Conservation (phyloP, 1,140 invertebrate genomes). For the Halesus radiatus region DNA sequence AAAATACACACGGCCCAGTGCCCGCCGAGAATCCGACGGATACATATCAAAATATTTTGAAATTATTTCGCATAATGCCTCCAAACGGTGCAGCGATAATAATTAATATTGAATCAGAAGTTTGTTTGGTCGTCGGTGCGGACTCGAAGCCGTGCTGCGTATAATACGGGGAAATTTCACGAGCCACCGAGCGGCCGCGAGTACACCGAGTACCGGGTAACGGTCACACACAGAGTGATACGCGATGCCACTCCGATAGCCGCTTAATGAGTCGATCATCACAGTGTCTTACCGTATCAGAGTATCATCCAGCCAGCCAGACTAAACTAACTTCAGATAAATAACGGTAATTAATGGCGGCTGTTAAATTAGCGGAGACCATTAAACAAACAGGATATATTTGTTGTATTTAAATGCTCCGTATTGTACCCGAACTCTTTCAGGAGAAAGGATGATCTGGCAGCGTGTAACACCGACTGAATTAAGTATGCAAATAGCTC, state of each 20-base stretch:
- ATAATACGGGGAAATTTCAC: slow-evolving; percentile 49
- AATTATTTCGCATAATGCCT: slow-evolving; percentile 52
- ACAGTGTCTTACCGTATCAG: slow-evolving; percentile 11
- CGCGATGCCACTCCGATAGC: slow-evolving; percentile 19
- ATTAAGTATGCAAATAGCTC: slow-evolving; percentile 56
- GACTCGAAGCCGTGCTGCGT: slow-evolving; percentile 8
- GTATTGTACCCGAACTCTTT: slow-evolving; percentile 19
- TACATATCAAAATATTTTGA: slow-evolving; percentile 53
- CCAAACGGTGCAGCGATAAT: slow-evolving; percentile 34
- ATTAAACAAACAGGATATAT: slow-evolving; percentile 22
- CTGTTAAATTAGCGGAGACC: slow-evolving; percentile 20
- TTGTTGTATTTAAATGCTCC: slow-evolving; percentile 18
- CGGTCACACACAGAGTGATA: slow-evolving; percentile 4
- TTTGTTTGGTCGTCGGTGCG: not conserved
- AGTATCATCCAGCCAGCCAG: not conserved
- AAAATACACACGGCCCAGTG: slow-evolving; percentile 45
- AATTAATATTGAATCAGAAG: slow-evolving; percentile 48
- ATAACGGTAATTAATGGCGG: slow-evolving; percentile 14
- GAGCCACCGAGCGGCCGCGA: slow-evolving; percentile 37
- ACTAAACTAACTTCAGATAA: not conserved
- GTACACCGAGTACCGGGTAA: not conserved
- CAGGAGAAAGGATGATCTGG: slow-evolving; percentile 29
- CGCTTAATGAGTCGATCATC: slow-evolving; percentile 5
- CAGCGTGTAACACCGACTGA: slow-evolving; percentile 36
- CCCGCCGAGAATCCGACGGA: slow-evolving; percentile 51